phyloP scores from a whole-genome alignment of 2,113 vertebrate species.

The Colistium nudipinnis region DNA sequence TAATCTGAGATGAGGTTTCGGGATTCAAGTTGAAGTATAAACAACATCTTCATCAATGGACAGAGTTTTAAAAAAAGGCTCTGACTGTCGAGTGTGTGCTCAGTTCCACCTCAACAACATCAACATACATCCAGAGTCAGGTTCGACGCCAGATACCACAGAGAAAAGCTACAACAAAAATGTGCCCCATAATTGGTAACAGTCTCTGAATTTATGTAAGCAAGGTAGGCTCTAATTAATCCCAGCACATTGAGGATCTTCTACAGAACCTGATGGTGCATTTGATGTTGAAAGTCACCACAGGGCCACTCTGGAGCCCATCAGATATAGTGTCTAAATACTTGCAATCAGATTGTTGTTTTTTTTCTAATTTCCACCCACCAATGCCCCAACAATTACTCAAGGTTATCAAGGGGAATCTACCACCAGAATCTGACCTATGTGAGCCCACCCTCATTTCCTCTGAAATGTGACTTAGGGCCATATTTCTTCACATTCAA shows the following conservation, averaged over 20 bases:
- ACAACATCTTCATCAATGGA: slow-evolving; percentile 72
- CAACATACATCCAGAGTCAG: slow-evolving; percentile 44
- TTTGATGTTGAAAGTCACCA: slow-evolving; percentile 94
- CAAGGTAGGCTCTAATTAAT: slow-evolving; percentile 91
- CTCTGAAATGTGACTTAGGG: slow-evolving; percentile 74
- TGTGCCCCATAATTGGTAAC: slow-evolving; percentile 93
- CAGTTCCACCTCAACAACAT: slow-evolving; percentile 65
- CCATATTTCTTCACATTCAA: slow-evolving; percentile 83
- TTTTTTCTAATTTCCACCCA: slow-evolving; percentile 85
- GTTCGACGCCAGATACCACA: slow-evolving; percentile 60
- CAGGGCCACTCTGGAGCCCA: slow-evolving; percentile 88
- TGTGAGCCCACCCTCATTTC: slow-evolving; percentile 87
- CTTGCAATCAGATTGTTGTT: slow-evolving; percentile 84
- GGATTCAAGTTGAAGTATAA: slow-evolving; percentile 70
- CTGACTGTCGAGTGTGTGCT: slow-evolving; percentile 49
- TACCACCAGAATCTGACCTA: slow-evolving; percentile 82
- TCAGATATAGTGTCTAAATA: slow-evolving; percentile 91
- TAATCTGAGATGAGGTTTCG: slow-evolving; percentile 74
- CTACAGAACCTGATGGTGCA: slow-evolving; percentile 86
- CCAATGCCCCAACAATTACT: slow-evolving; percentile 88
- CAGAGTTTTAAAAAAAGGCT: slow-evolving; percentile 37
- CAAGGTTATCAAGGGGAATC: slow-evolving; percentile 97
- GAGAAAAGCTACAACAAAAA: slow-evolving; percentile 82
- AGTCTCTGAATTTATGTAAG: slow-evolving; percentile 90
- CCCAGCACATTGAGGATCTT: slow-evolving; percentile 92